Conservation (phyloP, 2,888 invertebrate genomes). For the Antheraea yamamai region DNA sequence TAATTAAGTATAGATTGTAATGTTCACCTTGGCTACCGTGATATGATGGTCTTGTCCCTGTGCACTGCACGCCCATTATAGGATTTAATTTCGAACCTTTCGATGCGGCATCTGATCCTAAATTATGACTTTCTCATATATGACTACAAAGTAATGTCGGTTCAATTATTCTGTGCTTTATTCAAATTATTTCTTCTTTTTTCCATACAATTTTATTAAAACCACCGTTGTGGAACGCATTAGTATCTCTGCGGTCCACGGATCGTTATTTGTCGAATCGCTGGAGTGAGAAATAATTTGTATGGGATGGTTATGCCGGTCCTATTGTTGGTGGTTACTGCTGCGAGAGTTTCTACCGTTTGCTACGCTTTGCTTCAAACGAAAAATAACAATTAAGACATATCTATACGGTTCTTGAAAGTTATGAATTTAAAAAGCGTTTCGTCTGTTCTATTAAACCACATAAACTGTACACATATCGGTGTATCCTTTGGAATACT, state of each 20-base stretch:
- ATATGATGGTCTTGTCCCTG: neutral
- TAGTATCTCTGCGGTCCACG: constrained; percentile 21
- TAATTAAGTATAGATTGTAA: neutral
- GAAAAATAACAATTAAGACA: neutral
- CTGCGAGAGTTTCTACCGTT: constrained; percentile 15
- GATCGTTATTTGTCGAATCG: constrained; percentile 47
- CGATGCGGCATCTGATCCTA: neutral
- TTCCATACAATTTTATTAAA: neutral
- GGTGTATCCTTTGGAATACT: neutral
- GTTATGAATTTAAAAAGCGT: too few species aligned
- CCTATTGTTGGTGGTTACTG: constrained; percentile 37
- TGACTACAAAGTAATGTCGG: neutral
- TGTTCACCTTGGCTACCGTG: neutral
- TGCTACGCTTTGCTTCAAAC: neutral
- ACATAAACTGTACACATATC: neutral
- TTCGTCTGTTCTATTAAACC: neutral
- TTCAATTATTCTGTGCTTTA: constrained; percentile 11
- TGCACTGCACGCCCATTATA: neutral
- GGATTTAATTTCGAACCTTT: neutral
- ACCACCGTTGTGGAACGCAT: constrained; percentile 19
- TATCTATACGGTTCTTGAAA: too few species aligned
- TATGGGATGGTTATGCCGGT: constrained; percentile 44
- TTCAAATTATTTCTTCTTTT: neutral
- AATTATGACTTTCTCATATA: neutral
- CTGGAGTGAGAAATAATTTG: constrained; percentile 63